These are phyloP conservation scores for Macquaria australasica DNA, from an alignment of 2,113 vertebrate species.

Conservation along the genomic window DNA sequence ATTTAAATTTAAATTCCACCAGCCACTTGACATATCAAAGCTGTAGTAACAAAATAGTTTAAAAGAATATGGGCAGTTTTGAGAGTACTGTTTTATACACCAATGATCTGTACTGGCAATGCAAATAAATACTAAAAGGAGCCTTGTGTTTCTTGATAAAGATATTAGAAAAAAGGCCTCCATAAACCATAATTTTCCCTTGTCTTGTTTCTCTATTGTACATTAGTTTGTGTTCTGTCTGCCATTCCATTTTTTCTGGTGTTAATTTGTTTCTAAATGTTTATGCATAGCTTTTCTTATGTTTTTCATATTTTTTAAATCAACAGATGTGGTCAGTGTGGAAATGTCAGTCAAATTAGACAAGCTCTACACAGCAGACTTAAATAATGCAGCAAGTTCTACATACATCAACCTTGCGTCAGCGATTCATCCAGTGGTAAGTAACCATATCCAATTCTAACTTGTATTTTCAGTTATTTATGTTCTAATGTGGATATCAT, in stretches of 20 bases:
- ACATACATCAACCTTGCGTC: background rate
- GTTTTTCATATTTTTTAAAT: background rate
- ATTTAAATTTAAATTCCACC: background rate
- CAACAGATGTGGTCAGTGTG: conserved; percentile 23
- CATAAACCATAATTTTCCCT: background rate
- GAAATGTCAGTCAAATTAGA: conserved; percentile 43
- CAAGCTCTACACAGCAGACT: background rate
- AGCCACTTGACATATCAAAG: background rate
- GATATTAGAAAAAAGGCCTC: background rate
- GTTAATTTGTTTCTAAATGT: background rate
- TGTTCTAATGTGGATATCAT: background rate
- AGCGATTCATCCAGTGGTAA: conserved; percentile 28
- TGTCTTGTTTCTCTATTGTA: background rate
- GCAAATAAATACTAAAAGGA: background rate
- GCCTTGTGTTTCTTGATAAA: too few relatives aligned
- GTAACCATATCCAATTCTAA: background rate
- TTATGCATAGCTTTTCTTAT: background rate
- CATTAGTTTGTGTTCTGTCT: background rate
- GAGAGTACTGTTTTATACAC: background rate
- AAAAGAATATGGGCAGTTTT: background rate
- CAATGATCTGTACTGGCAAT: background rate
- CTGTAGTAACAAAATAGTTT: background rate
- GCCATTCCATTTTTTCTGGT: background rate
- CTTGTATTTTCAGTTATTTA: background rate
- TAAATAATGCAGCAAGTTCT: background rate